These are phyloP conservation scores for Phyllopteryx taeniolatus DNA, from an alignment of 2,113 vertebrate genomes.

Conservation along the genomic window DNA sequence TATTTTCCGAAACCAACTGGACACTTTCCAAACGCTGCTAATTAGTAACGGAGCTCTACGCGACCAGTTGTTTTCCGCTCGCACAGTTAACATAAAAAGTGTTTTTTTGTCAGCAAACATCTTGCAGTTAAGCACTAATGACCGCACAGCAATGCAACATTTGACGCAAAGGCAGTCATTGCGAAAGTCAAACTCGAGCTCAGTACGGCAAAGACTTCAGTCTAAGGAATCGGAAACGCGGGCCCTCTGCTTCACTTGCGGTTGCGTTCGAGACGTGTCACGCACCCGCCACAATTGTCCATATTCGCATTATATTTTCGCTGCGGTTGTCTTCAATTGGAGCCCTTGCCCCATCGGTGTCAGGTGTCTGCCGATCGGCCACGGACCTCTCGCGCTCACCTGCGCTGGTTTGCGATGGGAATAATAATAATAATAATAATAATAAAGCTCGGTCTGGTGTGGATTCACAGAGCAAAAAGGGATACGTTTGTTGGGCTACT, in stretches of 20 bases:
- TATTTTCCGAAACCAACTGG: background rate
- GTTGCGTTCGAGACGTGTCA: constrained; percentile 14
- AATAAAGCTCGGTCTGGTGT: background rate
- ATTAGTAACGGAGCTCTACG: background rate
- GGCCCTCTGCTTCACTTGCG: constrained; percentile 14
- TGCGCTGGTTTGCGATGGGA: constrained; percentile 1
- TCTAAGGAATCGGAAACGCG: background rate
- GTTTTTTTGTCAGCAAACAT: background rate
- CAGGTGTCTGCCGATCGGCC: constrained; percentile 33
- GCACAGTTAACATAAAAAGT: background rate
- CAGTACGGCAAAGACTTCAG: background rate
- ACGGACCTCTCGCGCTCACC: constrained; percentile 1
- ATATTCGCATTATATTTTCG: constrained; percentile 30
- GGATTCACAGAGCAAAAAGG: background rate
- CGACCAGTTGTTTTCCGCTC: background rate
- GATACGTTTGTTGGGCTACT: constrained; percentile 1
- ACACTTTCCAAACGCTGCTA: background rate
- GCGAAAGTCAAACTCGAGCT: background rate
- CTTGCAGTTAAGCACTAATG: background rate
- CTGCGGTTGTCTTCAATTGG: constrained; percentile 41
- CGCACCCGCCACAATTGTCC: constrained; percentile 31
- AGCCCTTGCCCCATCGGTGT: constrained; percentile 34
- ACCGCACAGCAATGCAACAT: background rate
- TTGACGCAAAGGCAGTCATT: background rate
- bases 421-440: too few relatives aligned